A percentile compares a stretch with the other conserved stretches of the same genome.
These are phyloP conservation scores for Hyperoplus lanceolatus DNA, from an alignment of 2,797 vertebrate genomes.

Conservation along the genomic window DNA sequence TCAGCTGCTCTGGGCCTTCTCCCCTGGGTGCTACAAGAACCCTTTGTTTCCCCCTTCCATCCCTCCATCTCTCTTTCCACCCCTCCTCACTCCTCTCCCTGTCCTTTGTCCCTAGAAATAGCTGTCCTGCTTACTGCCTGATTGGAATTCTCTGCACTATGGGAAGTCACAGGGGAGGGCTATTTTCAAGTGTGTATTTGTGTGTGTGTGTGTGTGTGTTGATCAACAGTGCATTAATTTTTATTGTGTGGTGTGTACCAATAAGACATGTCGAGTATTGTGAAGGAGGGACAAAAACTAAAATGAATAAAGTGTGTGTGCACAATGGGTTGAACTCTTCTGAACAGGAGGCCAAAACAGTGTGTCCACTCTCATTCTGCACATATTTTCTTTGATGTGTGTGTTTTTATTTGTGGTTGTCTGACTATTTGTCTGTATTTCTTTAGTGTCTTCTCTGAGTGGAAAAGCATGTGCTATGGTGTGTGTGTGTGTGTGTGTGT, in stretches of 20 bases:
- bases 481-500: conserved; percentile 65
- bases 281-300: not conserved
- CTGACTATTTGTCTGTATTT: too few relatives aligned
- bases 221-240: conserved; percentile 30
- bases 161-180: conserved; percentile 78
- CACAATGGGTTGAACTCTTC: not conserved
- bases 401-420: not conserved
- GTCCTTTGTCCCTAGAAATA: conserved; percentile 98
- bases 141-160: conserved; percentile 92
- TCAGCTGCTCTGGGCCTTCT: conserved; percentile 95
- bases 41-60: conserved; percentile 80
- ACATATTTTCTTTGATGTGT: not conserved
- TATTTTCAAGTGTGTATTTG: conserved; percentile 65
- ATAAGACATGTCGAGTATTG: conserved; percentile 5
- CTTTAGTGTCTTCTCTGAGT: conserved; percentile 33
- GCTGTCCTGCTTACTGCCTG: conserved; percentile 98
- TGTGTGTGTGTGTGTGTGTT: conserved; percentile 32
- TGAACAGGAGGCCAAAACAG: not conserved
- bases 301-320: not conserved
- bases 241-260: conserved; percentile 19
- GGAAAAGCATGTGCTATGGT: conserved; percentile 11
- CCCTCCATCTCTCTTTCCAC: conserved; percentile 83
- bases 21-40: conserved; percentile 93
- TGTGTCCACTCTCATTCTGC: not conserved
- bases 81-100: conserved; percentile 91